A percentile compares a stretch with the other conserved stretches of the same genome.
These are phyloP conservation scores for Gyrodactylus salaris DNA, from an alignment of 1,140 invertebrate genomes.

Conservation along the genomic window DNA sequence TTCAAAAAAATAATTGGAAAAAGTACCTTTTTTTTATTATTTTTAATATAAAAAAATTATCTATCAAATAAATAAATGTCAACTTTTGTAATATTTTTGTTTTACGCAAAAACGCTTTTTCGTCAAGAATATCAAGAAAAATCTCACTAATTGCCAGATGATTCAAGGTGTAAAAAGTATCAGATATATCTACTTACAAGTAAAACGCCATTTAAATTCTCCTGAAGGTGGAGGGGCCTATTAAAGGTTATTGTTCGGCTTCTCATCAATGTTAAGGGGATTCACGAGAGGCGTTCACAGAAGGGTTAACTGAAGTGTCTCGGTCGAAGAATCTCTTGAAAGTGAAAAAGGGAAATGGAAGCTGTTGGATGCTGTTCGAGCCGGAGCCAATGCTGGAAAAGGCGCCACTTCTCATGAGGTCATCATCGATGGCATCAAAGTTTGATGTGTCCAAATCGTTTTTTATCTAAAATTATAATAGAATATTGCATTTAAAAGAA, in stretches of 20 bases:
- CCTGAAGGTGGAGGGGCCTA: no score
- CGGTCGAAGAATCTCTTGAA: conserved; percentile 5
- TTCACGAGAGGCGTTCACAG: no score
- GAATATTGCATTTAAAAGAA: no score
- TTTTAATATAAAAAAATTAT: neutral
- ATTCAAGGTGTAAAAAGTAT: no score
- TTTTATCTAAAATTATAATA: conserved; percentile 5
- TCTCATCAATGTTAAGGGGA: no score
- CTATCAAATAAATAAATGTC: neutral
- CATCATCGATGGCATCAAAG: conserved; percentile 6
- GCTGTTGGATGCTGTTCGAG: neutral
- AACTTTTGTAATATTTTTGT: no score
- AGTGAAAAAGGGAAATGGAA: conserved; percentile 1
- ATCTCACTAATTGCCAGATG: no score
- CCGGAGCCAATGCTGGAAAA: neutral
- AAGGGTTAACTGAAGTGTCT: neutral
- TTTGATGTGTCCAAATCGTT: conserved; percentile 7
- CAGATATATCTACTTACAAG: no score
- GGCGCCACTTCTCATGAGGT: neutral
- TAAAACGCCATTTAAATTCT: no score
- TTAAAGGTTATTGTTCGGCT: no score
- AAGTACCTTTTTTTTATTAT: neutral
- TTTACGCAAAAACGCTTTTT: no score
- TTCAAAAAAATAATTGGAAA: neutral
- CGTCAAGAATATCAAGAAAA: no score